Evolutionary conservation across 2,113 vertebrate genomes (phyloP).

Genomic region (Uropsilus gracilis): DNA sequence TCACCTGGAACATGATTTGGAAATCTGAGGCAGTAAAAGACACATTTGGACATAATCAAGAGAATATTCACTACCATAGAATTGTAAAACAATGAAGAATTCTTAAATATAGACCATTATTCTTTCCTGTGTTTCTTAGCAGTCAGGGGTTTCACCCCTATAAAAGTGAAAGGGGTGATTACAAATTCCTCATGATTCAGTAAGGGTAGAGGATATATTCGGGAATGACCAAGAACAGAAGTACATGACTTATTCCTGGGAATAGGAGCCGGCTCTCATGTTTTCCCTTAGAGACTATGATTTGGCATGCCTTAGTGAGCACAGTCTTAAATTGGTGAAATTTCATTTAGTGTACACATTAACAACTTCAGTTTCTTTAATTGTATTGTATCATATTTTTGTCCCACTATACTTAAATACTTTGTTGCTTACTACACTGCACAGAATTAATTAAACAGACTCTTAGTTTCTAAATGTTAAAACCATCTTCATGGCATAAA

Average conservation of each 20-base stretch:
- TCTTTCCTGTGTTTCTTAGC: fast-evolving
- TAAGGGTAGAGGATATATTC: not conserved
- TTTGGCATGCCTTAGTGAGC: not conserved
- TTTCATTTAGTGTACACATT: not conserved
- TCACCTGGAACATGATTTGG: not conserved
- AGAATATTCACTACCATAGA: not conserved
- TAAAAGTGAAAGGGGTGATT: not conserved
- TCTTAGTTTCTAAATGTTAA: conserved; percentile 47
- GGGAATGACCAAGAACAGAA: not conserved
- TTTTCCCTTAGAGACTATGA: not conserved
- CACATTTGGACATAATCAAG: not conserved
- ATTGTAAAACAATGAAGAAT: not conserved
- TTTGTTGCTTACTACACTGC: not conserved
- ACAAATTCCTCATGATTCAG: not conserved
- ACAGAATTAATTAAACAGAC: not conserved
- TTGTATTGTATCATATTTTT: not conserved
- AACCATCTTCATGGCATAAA: conserved; percentile 18
- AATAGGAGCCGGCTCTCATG: not conserved
- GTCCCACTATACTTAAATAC: not conserved
- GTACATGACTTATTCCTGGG: not conserved
- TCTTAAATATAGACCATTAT: not conserved
- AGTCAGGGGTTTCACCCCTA: not conserved
- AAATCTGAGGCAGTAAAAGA: conserved; percentile 33
- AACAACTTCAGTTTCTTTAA: not conserved
- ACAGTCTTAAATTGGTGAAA: not conserved